Conservation (phyloP, 2,888 invertebrate species). For the Ditula angustiorana region DNA sequence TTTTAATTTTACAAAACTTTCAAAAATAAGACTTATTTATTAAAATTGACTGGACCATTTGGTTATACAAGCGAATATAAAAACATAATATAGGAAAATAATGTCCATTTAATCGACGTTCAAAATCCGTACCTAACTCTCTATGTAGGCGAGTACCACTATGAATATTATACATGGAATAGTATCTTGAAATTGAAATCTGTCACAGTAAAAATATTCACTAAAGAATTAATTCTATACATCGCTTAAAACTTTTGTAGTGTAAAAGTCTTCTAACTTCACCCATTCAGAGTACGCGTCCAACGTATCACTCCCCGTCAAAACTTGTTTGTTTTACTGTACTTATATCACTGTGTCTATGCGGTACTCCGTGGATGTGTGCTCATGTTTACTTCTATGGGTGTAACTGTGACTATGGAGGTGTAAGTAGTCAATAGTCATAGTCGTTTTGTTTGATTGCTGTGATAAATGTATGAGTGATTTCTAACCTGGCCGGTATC, state of each 20-base stretch:
- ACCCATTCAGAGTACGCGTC: slow-evolving; percentile 6
- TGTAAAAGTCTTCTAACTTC: slow-evolving; percentile 21
- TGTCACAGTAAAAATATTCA: background rate
- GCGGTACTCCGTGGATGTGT: slow-evolving; percentile 32
- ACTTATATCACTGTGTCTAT: slow-evolving; percentile 21
- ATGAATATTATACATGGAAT: no score
- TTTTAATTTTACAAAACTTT: no score
- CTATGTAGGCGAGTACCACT: no score
- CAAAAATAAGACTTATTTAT: no score
- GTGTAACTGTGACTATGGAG: slow-evolving; percentile 38
- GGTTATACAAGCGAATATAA: no score
- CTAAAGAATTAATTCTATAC: slow-evolving; percentile 20
- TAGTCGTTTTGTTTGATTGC: slow-evolving; percentile 39
- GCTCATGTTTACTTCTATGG: slow-evolving; percentile 23
- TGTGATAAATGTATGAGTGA: slow-evolving; percentile 38
- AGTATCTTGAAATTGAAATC: background rate
- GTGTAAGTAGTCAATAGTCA: slow-evolving; percentile 33
- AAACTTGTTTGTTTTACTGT: slow-evolving; percentile 30
- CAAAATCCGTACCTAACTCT: no score
- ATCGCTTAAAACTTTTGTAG: slow-evolving; percentile 26
- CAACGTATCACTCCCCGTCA: slow-evolving; percentile 20
- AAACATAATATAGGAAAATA: no score
- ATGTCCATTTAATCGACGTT: no score
- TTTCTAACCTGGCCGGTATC: slow-evolving; percentile 28
- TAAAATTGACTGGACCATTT: no score